Conservation (phyloP, 2,113 vertebrate species). For the Terrapene triunguis region DNA sequence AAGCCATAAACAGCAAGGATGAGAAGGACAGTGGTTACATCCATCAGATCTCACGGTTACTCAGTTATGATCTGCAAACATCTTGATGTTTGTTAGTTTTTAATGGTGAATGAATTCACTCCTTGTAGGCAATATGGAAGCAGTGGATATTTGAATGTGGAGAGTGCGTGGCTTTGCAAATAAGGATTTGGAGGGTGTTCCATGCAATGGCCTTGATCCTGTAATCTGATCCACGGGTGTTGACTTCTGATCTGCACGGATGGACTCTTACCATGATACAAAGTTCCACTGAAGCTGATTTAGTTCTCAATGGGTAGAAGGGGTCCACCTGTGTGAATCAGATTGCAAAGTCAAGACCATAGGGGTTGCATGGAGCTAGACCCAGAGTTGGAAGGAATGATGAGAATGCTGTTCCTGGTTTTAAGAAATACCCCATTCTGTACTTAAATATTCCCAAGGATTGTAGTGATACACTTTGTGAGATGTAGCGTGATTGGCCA, state of each 20-base stretch:
- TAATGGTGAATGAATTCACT: conserved; percentile 44
- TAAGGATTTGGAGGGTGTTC: conserved; percentile 4
- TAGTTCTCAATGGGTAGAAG: not conserved
- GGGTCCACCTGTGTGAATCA: not conserved
- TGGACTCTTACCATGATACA: not conserved
- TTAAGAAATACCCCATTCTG: fast-evolving
- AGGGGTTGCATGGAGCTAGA: not conserved
- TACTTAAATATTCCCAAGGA: not conserved
- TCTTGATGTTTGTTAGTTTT: conserved; percentile 35
- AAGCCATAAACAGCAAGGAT: not conserved
- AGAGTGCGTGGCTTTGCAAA: not conserved
- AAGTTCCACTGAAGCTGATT: not conserved
- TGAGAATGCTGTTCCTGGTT: not conserved
- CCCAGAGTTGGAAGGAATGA: not conserved
- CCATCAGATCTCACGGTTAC: not conserved
- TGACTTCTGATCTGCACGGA: not conserved
- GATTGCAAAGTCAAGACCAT: not conserved
- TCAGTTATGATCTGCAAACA: not conserved
- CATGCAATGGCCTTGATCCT: conserved; percentile 7
- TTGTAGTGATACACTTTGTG: not conserved
- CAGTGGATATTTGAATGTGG: not conserved
- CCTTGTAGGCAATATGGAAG: not conserved
- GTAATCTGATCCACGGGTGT: fast-evolving
- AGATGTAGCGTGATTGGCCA: conserved; percentile 45
- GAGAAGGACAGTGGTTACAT: not conserved